Base-by-base conservation (phyloP, 2,797 vertebrate species). In the Pelobates cultripes region DNA sequence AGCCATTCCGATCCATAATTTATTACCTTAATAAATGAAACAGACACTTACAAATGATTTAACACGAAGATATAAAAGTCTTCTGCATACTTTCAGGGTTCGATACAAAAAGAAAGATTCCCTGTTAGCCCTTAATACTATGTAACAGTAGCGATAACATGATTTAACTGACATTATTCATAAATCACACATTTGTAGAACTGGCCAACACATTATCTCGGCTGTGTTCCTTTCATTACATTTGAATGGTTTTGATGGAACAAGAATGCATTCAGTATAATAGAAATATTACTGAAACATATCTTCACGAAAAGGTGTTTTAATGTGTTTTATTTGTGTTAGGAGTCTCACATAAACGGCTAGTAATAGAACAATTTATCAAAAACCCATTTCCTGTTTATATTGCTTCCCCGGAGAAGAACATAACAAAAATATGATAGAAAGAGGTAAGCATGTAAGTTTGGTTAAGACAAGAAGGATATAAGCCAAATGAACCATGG, bases 311-410 rank as follows among this genome's bases (percentile, higher is more conserved):
- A 82, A 71, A 57, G 61, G 51, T 66, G 73, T 82, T 82, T 61
- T 82, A 73, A 79, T 75, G 41, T 61, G 75, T 71, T 74, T 17
- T 75, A 73, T 83, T 79, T 83, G 66, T 70, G 55, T 79, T 79
- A 75, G 45, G 15, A 70, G 72, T 40, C 64, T 79, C 66, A 73
- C 76, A 75, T 79, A 83, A 83, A 79, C 67, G 45, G 44, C 68
- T 83, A 68, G 53, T 83, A 83, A 79, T 75, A 12, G 66, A 83
- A 83, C 81, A 17, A 83, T 83, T 83, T 79, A 83, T 83, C 81
- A 79, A 75, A 83, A 83, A 83, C 55, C 64, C 63, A 73, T 83
- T 83, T 79, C 71, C 77, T 75, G 64, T 51, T 79, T 61, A 28
- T 45, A 78, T 40, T 51, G 55, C 55, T 70, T 83, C 76, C 81